phyloP scores from a whole-genome alignment of 2,888 invertebrate species.

The Drosophila bunnanda region DNA sequence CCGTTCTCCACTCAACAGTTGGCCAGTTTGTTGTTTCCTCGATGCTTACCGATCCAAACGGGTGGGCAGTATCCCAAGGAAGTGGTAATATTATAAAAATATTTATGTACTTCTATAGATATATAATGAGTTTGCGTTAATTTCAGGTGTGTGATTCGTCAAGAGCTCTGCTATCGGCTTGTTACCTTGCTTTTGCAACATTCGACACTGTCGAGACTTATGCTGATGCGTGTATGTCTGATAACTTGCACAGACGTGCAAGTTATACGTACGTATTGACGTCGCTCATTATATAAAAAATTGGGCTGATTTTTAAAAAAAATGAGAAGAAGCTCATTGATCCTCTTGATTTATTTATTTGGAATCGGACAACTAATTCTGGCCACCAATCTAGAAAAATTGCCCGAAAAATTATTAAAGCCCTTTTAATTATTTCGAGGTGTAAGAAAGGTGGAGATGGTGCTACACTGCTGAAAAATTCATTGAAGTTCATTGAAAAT shows the following conservation, averaged over 20 bases:
- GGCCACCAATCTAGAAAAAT: neutral
- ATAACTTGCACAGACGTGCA: neutral
- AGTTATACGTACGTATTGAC: neutral
- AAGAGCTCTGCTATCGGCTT: neutral
- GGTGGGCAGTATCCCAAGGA: constrained; percentile 1
- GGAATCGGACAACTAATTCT: neutral
- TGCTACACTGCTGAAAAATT: neutral
- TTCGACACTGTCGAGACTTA: neutral
- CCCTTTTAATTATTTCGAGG: neutral
- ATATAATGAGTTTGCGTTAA: neutral
- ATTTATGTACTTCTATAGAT: neutral
- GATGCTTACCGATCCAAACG: neutral
- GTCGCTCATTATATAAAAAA: neutral
- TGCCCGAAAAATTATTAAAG: neutral
- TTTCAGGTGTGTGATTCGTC: constrained; percentile 1
- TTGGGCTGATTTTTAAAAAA: neutral
- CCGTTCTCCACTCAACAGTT: neutral
- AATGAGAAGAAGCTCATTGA: neutral
- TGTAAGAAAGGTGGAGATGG: neutral
- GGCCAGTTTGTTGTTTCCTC: neutral
- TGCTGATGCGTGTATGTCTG: neutral
- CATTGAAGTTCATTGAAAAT: neutral
- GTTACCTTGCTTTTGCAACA: neutral
- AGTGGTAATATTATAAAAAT: neutral
- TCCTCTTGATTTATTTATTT: neutral